Base-by-base conservation (phyloP, 2,797 vertebrate species). In the Xenentodon cancila region DNA sequence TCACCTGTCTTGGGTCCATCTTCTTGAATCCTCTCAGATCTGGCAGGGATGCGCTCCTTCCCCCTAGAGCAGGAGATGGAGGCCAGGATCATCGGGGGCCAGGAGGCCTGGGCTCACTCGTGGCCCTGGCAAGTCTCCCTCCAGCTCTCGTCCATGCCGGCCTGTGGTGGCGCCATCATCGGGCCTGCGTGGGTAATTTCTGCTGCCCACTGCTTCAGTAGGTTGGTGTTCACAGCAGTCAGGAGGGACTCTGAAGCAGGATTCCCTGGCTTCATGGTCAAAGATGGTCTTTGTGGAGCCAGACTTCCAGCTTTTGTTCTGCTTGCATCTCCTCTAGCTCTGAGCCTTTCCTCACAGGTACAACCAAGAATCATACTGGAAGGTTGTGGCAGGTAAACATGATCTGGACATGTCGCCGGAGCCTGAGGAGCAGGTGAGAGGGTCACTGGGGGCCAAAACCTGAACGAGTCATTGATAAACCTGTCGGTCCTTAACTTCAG, bases 41-140 rank as follows among this genome's bases (percentile, higher is more conserved):
- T 86, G 48, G 85, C 89, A 0, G 92, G 93, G 7, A 1, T 77
- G 0, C 87, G 93, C 12, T 4, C 56, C 51, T 92, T 93, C 68
- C 22, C 1, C 2, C 54, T 21, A 0, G 82, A 88, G 1, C 55
- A 58, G 57, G 64, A 80, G 12, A 1, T 12, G 7, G 59, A 89
- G 81, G 45, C 50, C 30, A 59, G 92, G 64, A 89, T 93, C 66
- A 82, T 93, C 1, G 92, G 91, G 5, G 93, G 92, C 0, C 67
- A 80, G 44, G 92, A 93, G 72, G 86, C 92, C 9, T 84, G 73
- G 84, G 71, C 89, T 9, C 80, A 92, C 77, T 92, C 91, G 0
- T 93, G 92, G 92, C 91, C 91, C 3, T 93, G 92, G 92, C 91
- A 93, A 73, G 90, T 89, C 1, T 81, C 79, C 0, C 84, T 94